Conservation (phyloP, 2,888 invertebrate genomes). For the Reticulitermes lucifugus region DNA sequence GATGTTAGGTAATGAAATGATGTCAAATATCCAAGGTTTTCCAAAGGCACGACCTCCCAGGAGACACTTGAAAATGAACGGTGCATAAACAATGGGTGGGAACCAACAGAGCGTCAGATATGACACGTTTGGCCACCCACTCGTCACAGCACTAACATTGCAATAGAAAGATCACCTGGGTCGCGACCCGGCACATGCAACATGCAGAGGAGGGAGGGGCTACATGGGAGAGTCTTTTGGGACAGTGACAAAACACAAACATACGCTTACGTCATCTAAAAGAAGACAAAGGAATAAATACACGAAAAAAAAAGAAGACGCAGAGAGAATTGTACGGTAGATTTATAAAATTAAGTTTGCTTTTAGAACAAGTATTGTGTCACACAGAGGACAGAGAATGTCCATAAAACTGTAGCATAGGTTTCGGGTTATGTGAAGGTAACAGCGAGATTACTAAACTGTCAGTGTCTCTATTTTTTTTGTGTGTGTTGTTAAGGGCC, state of each 20-base stretch:
- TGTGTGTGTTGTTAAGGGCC: background rate
- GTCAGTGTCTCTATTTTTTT: background rate
- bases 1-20: too few species aligned
- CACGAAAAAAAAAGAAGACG: background rate
- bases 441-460: background rate
- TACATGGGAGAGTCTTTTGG: background rate
- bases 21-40: background rate
- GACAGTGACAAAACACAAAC: slow-evolving; percentile 23
- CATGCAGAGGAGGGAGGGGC: background rate
- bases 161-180: background rate
- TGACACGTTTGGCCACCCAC: slow-evolving; percentile 15
- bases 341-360: background rate
- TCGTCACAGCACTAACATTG: background rate
- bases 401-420: background rate
- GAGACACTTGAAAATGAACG: background rate
- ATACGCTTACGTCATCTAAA: background rate
- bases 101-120: background rate
- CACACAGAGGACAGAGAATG: background rate
- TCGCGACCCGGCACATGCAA: background rate
- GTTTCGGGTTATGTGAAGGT: background rate
- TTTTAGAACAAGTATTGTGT: background rate
- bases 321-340: background rate
- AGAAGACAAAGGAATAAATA: background rate
- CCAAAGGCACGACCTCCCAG: background rate
- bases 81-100: background rate